phyloP scores from a whole-genome alignment of 2,113 vertebrate genomes.

The Poecilia latipinna region DNA sequence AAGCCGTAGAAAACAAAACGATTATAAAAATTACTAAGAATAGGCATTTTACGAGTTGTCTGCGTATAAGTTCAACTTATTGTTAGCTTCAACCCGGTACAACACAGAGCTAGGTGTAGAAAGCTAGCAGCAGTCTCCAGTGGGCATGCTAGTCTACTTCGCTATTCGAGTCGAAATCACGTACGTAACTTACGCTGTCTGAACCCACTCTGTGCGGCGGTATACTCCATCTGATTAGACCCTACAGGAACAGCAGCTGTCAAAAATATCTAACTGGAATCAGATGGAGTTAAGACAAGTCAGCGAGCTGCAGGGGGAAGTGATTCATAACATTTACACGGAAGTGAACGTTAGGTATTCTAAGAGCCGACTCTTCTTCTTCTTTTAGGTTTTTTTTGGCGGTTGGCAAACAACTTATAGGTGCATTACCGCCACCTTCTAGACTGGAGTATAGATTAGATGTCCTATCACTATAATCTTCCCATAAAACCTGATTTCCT shows the following conservation, averaged over 20 bases:
- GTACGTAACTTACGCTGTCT: slow-evolving; percentile 84
- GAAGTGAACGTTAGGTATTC: slow-evolving; percentile 31
- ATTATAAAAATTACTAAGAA: too few relatives aligned
- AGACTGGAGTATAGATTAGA: too few relatives aligned
- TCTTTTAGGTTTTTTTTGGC: too few relatives aligned
- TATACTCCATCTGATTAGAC: slow-evolving; percentile 70
- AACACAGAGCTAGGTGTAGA: slow-evolving; percentile 10
- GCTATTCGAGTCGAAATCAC: slow-evolving; percentile 24
- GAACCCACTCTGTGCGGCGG: slow-evolving; percentile 69
- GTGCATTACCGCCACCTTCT: too few relatives aligned
- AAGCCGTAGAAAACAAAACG: too few relatives aligned
- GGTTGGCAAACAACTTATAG: too few relatives aligned
- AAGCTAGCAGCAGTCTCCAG: background rate
- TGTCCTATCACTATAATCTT: too few relatives aligned
- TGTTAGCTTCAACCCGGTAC: background rate
- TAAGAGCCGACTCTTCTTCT: too few relatives aligned
- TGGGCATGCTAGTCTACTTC: background rate
- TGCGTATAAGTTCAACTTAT: background rate
- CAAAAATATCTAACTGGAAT: background rate
- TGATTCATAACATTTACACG: slow-evolving; percentile 53
- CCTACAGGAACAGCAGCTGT: background rate
- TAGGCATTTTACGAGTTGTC: background rate
- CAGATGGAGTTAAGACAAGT: background rate
- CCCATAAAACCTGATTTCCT: too few relatives aligned
- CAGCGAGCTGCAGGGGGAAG: slow-evolving; percentile 18